Percentiles rank a stretch among this genome's conserved stretches.
Evolutionary conservation across 2,113 vertebrate species (phyloP).

Genomic region (Cephalopholis sonnerati): DNA sequence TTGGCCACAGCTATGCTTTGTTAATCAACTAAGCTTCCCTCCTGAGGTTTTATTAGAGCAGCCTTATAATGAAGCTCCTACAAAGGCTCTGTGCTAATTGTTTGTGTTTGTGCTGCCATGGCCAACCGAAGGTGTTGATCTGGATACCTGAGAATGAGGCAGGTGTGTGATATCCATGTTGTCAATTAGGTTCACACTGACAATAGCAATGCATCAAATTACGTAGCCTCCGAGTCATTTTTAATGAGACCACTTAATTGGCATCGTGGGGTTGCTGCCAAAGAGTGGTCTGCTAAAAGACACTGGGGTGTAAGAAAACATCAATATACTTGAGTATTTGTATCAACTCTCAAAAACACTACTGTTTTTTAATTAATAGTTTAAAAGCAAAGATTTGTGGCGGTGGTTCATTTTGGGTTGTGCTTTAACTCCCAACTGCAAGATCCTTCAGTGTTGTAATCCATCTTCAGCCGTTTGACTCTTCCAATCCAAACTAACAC

Average conservation of each 20-base stretch:
- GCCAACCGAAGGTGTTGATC: conserved; percentile 13
- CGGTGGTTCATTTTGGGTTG: too few species aligned
- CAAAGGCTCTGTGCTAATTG: conserved; percentile 5
- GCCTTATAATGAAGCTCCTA: conserved; percentile 29
- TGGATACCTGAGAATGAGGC: neutral
- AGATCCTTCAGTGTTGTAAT: too few species aligned
- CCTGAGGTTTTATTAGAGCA: conserved; percentile 47
- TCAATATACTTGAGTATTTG: too few species aligned
- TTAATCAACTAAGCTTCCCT: conserved; percentile 42
- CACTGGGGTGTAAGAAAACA: neutral
- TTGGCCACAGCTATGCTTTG: neutral
- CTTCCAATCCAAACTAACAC: too few species aligned
- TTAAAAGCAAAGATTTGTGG: too few species aligned
- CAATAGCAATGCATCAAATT: neutral
- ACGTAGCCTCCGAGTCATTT: neutral
- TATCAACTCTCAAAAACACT: too few species aligned
- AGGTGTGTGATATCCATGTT: neutral
- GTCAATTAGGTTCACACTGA: neutral
- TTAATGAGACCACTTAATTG: neutral
- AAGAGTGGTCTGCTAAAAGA: neutral
- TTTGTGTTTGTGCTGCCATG: conserved; percentile 50
- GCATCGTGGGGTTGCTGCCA: neutral
- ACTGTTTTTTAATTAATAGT: too few species aligned
- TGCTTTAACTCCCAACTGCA: too few species aligned
- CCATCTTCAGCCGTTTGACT: too few species aligned